Conservation (phyloP, 2,888 invertebrate genomes). For the Neoscelio sp. region DNA sequence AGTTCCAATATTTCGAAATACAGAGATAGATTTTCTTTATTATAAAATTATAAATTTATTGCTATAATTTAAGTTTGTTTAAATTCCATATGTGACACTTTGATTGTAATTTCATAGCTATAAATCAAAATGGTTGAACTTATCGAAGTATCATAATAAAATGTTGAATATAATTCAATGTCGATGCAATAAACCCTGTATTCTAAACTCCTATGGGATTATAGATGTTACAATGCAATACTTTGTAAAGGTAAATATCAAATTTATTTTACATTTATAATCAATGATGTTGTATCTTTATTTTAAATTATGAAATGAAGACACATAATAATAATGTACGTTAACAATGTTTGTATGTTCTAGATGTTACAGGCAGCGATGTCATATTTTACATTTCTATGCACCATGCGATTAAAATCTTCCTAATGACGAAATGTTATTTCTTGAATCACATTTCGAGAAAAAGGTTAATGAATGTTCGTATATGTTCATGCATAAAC, state of each 20-base stretch:
- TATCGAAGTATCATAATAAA: slow-evolving; percentile 13
- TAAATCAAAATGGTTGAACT: slow-evolving; percentile 17
- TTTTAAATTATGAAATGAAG: too few relatives aligned
- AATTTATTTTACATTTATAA: too few relatives aligned
- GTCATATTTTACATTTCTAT: slow-evolving; percentile 19
- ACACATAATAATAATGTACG: neutral
- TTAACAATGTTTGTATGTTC: neutral
- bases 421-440: too few relatives aligned
- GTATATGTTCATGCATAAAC: too few relatives aligned
- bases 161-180: slow-evolving; percentile 34
- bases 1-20: too few relatives aligned
- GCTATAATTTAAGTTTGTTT: too few relatives aligned
- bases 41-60: too few relatives aligned
- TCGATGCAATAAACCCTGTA: slow-evolving; percentile 8
- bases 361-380: slow-evolving; percentile 9
- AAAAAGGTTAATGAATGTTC: too few relatives aligned
- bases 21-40: too few relatives aligned
- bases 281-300: too few relatives aligned
- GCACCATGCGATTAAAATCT: slow-evolving; percentile 10
- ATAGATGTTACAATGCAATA: slow-evolving; percentile 22
- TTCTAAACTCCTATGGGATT: slow-evolving; percentile 18
- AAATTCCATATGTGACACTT: too few relatives aligned
- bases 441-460: too few relatives aligned
- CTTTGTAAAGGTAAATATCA: slow-evolving; percentile 25
- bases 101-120: slow-evolving; percentile 29